Evolutionary conservation across 2,113 vertebrate genomes (phyloP), one percentile per base, ranked within the genome.

Genomic region (Orcinus orca): DNA sequence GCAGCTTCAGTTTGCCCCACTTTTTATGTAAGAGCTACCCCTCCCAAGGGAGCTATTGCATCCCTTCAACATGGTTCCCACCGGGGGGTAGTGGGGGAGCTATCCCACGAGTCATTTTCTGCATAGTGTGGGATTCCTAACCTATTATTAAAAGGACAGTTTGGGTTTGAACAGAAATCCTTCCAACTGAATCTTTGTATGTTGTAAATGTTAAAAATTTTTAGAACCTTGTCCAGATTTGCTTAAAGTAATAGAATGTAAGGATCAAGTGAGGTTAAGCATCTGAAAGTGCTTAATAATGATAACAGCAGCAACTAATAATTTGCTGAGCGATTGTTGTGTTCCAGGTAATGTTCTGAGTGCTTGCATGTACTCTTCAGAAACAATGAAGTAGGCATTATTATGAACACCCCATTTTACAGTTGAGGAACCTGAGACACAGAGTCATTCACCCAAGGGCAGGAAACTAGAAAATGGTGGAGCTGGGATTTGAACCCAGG

Each of bases 81-180:
- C 58, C 44, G 12, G 13, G 13, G 9, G 5, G 4, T 38, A 13
- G 20, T 25, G 11, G 7, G 7, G 86, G 68, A 73, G 65, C 25
- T 38, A 71, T 85, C 53, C 12, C 44, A 36, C 4, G 6, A 67
- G 58, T 44, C 50, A 38, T 41, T 73, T 65, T 88, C 81, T 65
- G 47, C 70, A 60, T 77, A 6, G 36, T 41, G 25, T 41, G 44
- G 65, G 76, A 65, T 31, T 38, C 79, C 62, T 86, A 81, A 63
- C 10, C 44, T 71, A 0, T 83, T 82, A 60, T 77, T 90, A 60
- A 29, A 81, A 95, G 58, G 84, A 58, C 33, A 50, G 7, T 33
- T 82, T 81, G 67, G 26, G 9, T 94, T 96, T 88, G 74, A 67
- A 91, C 36, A 90, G 85, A 79, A 95, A 92, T 23, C 20, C 70